These are phyloP conservation scores for Micrasema minimum DNA, from an alignment of 1,140 invertebrate genomes.

Conservation along the genomic window DNA sequence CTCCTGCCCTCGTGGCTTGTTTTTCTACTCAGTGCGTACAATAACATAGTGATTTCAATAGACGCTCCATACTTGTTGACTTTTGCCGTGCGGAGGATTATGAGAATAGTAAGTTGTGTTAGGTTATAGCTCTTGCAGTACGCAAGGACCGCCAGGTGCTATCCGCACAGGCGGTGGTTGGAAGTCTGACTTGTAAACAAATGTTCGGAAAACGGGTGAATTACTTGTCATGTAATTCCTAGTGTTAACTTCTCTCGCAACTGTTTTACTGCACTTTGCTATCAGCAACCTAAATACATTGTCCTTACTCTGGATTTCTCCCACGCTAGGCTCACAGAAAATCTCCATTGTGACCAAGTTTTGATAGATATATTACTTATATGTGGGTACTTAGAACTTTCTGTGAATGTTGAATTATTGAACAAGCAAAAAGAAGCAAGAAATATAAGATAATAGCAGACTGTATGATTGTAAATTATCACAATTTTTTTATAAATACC, in stretches of 20 bases:
- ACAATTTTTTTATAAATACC: too few relatives aligned
- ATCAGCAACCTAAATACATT: too few relatives aligned
- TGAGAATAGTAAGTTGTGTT: slow-evolving; percentile 49
- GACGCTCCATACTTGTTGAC: slow-evolving; percentile 38
- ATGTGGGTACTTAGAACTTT: too few relatives aligned
- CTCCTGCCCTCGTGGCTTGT: slow-evolving; percentile 15
- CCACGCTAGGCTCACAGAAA: too few relatives aligned
- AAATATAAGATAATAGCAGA: too few relatives aligned
- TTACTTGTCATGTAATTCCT: slow-evolving; percentile 21
- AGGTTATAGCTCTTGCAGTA: slow-evolving; percentile 51
- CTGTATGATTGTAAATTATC: too few relatives aligned
- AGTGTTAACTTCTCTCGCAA: slow-evolving; percentile 7
- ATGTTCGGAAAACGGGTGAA: slow-evolving; percentile 37
- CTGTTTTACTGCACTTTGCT: too few relatives aligned
- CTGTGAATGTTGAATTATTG: too few relatives aligned
- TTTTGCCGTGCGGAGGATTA: slow-evolving; percentile 42
- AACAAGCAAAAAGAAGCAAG: too few relatives aligned
- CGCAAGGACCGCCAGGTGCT: slow-evolving; percentile 12
- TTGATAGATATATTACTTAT: too few relatives aligned
- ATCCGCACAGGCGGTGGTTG: neutral
- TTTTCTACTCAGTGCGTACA: slow-evolving; percentile 42
- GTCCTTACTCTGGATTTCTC: too few relatives aligned
- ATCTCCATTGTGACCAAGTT: too few relatives aligned
- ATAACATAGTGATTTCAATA: slow-evolving; percentile 44
- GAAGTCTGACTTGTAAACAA: slow-evolving; percentile 38